Evolutionary conservation across 2,113 vertebrate genomes (phyloP).

Genomic region (Gallinago paraguaiae): DNA sequence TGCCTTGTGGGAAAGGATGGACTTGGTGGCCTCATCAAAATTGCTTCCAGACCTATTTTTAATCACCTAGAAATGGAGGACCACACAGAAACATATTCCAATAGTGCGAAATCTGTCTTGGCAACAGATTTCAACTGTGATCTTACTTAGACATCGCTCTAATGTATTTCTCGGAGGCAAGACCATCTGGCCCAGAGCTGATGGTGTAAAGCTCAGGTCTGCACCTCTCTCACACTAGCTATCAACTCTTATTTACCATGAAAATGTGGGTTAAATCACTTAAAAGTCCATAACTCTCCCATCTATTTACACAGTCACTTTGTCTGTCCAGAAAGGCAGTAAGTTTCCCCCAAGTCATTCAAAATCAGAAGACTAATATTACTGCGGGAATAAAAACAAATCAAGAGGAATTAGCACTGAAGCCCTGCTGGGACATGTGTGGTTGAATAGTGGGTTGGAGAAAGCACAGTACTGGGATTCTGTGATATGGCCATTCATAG

Average conservation of each 20-base stretch:
- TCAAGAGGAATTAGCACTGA: neutral
- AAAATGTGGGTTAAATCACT: neutral
- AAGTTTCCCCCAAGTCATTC: neutral
- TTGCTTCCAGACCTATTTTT: neutral
- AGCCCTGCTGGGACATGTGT: neutral
- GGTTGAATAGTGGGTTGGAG: neutral
- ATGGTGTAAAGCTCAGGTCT: neutral
- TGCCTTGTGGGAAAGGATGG: neutral
- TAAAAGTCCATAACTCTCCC: neutral
- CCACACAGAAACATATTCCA: neutral
- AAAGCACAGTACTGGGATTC: neutral
- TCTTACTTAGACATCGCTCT: neutral
- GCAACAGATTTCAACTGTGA: neutral
- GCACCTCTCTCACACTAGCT: neutral
- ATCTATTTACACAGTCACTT: neutral
- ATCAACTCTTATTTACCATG: neutral
- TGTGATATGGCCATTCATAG: neutral
- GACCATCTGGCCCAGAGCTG: neutral
- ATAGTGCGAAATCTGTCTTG: neutral
- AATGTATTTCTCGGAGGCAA: neutral
- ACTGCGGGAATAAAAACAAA: neutral
- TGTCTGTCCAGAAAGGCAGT: neutral
- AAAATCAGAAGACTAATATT: neutral
- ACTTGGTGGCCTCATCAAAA: neutral
- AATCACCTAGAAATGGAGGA: constrained; percentile 1